A percentile compares a stretch with the other conserved stretches of the same genome.
Evolutionary conservation across 2,113 vertebrate species (phyloP).

Genomic region (Danionella cerebrum): DNA sequence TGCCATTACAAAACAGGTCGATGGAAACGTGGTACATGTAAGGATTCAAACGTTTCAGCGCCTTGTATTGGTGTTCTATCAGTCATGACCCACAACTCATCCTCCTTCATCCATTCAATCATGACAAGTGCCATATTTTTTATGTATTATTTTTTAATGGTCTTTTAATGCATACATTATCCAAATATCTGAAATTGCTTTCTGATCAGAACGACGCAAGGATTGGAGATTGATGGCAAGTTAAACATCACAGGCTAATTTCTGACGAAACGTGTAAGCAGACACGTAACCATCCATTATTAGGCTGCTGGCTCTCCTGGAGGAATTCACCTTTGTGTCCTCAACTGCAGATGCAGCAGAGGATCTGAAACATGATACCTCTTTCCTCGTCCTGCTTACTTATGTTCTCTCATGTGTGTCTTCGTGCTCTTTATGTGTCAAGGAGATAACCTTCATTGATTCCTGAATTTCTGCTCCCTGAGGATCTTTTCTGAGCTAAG

Average conservation of each 20-base stretch:
- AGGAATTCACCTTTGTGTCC: constrained; percentile 40
- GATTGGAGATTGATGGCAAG: no score
- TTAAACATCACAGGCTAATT: neutral
- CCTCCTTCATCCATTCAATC: no score
- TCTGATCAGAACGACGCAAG: no score
- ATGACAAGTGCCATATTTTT: no score
- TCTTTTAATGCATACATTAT: no score
- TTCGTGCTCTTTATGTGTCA: neutral
- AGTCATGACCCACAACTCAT: no score
- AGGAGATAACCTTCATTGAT: constrained; percentile 8
- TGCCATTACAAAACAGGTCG: no score
- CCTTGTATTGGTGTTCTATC: no score
- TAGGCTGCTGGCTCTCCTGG: constrained; percentile 31
- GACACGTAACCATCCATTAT: constrained; percentile 30
- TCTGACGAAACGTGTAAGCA: neutral
- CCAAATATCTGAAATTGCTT: no score
- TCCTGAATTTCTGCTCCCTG: constrained; percentile 11
- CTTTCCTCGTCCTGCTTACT: neutral
- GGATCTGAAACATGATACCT: constrained; percentile 43
- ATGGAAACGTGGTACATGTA: no score
- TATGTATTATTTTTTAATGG: no score
- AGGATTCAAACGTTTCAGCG: no score
- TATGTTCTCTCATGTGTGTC: neutral
- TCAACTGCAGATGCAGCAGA: constrained; percentile 52
- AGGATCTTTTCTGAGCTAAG: constrained; percentile 41